Evolutionary conservation across 2,113 vertebrate genomes (phyloP).

Genomic region (Gyps fulvus): DNA sequence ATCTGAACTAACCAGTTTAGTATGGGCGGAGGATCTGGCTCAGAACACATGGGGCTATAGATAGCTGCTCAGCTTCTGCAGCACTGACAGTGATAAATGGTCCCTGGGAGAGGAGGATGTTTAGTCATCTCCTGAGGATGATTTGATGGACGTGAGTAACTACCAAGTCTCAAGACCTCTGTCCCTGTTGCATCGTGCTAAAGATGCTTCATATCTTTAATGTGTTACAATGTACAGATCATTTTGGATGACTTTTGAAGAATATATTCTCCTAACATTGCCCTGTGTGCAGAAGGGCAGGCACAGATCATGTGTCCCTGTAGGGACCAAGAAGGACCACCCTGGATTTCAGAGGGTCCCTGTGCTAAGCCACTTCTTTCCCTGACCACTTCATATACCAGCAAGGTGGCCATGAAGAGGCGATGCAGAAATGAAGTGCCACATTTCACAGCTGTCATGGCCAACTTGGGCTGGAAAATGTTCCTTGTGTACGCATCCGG

Average conservation of each 20-base stretch:
- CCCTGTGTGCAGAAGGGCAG: not conserved
- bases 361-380: not conserved
- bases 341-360: not conserved
- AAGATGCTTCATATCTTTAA: not conserved
- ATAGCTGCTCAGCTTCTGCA: not conserved
- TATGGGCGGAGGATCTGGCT: not conserved
- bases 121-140: not conserved
- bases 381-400: not conserved
- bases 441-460: not conserved
- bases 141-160: not conserved
- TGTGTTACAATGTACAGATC: not conserved
- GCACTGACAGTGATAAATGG: not conserved
- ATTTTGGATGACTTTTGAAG: not conserved
- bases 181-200: not conserved
- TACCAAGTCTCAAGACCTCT: not conserved
- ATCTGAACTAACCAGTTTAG: not conserved
- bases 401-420: not conserved
- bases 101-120: not conserved
- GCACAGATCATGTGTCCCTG: not conserved
- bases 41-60: not conserved
- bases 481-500: not conserved
- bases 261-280: accelerated
- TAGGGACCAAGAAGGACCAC: not conserved
- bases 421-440: not conserved
- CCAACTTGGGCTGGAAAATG: not conserved